Base-by-base conservation (phyloP, 92 coral and sea anemone species). In the Parazoanthus swiftii region DNA sequence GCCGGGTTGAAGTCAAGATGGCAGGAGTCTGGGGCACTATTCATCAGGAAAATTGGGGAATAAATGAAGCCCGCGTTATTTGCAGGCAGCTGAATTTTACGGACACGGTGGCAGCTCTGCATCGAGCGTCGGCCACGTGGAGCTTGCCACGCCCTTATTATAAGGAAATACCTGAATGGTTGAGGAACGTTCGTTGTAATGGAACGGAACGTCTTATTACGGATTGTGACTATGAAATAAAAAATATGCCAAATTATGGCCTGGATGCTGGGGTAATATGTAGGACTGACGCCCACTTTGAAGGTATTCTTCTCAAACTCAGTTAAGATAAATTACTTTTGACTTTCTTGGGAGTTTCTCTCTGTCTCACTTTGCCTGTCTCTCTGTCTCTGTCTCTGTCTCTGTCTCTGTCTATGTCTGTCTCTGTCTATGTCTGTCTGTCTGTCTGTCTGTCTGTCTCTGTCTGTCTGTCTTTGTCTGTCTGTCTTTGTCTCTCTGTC, bases 1-100 rank as follows among this genome's bases (percentile, higher is more conserved):
- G 87, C 43, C 79, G 87, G 26, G 77, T 84, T 46, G 87, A 84
- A 14, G 87, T 84, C 42, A 44, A 84, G 39, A 84, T 84, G 44
- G 79, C 59, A 73, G 87, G 87, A 18, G 87, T 71, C 36, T 84
- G 87, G 87, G 87, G 87, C n/a, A 84, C 87, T 25, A 15, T 84
- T 84, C 46, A 84, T 84, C 87, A 84, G 35, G 68, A 26, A 18
- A 44, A 71, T 37, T 84, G 77, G 77, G 87, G 87, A 46, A 71
- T 84, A 50, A 71, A 84, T 15, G 87, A 71, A 84, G 79, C 87
- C 44, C 59, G 44, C 10, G 78, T 84, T 44, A 74, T 84, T 4
- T 84, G 87, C 44, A 84, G 79, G 46, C 87, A 84, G 79, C 18
- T 84, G 79, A 71, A 84, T 46, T 84, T 44, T 71, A 71, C 87